Percentiles rank a stretch among this genome's conserved stretches.
These are phyloP conservation scores for Coenobita brevimanus DNA, from an alignment of 1,140 invertebrate species.

Conservation along the genomic window DNA sequence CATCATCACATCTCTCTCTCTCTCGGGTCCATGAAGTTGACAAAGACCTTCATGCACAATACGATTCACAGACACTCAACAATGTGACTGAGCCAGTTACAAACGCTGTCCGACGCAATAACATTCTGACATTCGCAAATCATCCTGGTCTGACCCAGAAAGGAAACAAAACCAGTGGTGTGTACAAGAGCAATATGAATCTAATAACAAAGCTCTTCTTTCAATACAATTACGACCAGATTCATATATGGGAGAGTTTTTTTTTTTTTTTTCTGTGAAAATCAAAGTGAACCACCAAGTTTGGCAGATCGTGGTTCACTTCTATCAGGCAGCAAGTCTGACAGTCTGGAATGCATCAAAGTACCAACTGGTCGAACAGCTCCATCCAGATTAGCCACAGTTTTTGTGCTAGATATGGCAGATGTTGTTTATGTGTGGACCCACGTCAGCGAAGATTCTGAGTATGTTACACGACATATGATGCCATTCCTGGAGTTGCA, in stretches of 20 bases:
- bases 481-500: not conserved
- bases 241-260: conserved; percentile 22
- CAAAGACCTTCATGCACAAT: conserved; percentile 25
- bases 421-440: not conserved
- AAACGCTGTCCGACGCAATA: conserved; percentile 9
- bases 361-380: conserved; percentile 17
- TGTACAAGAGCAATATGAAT: not conserved
- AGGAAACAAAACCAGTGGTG: conserved; percentile 12
- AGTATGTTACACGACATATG: not conserved
- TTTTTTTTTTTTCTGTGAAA: conserved; percentile 8
- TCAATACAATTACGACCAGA: conserved; percentile 13
- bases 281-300: conserved; percentile 19
- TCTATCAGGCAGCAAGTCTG: not conserved
- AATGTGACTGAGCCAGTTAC: not conserved
- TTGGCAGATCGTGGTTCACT: conserved; percentile 9
- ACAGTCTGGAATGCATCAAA: conserved; percentile 20
- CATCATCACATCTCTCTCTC: not conserved
- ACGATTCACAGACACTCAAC: not conserved
- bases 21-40: conserved; percentile 14
- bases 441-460: not conserved
- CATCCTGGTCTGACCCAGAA: not conserved
- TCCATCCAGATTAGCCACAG: not conserved
- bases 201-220: conserved; percentile 25
- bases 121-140: conserved; percentile 19
- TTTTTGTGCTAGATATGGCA: no score